phyloP scores from a whole-genome alignment of 1,140 invertebrate species.

The Caenorhabditis latens region DNA sequence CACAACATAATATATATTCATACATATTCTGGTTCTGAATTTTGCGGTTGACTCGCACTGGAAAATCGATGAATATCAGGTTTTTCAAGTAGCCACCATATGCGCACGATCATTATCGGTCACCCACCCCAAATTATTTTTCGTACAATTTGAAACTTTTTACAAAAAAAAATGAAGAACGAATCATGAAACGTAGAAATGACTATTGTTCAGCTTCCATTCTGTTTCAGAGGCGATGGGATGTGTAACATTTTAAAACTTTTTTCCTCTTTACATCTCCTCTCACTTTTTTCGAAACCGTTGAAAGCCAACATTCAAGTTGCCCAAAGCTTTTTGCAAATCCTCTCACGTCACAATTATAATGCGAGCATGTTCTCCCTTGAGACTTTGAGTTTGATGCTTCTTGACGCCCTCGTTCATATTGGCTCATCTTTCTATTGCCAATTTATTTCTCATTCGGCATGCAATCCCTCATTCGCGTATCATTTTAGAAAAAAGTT shows the following conservation, averaged over 20 bases:
- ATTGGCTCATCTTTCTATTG: slow-evolving; percentile 50
- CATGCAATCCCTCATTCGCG: neutral
- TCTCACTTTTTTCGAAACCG: neutral
- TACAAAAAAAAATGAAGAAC: neutral
- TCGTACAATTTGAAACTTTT: slow-evolving; percentile 11
- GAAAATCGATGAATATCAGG: slow-evolving; percentile 54
- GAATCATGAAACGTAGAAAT: neutral
- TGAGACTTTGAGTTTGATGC: slow-evolving; percentile 20
- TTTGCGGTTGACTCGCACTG: slow-evolving; percentile 53
- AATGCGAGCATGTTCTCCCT: slow-evolving; percentile 50
- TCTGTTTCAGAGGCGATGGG: neutral
- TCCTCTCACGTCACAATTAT: slow-evolving; percentile 54
- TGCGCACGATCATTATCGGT: slow-evolving; percentile 13
- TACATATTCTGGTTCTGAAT: slow-evolving; percentile 50
- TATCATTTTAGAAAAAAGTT: too few species aligned
- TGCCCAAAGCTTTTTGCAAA: slow-evolving; percentile 19
- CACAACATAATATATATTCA: slow-evolving; percentile 43
- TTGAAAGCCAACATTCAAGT: neutral
- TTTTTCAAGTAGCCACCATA: neutral
- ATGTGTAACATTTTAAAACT: slow-evolving; percentile 23
- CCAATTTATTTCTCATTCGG: slow-evolving; percentile 25
- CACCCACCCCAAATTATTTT: neutral
- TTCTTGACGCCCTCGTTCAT: slow-evolving; percentile 32
- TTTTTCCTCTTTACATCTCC: neutral
- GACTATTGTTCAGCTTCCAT: neutral